These are phyloP conservation scores for Strigamia maritima DNA, from an alignment of 2,888 invertebrate species.

Conservation along the genomic window DNA sequence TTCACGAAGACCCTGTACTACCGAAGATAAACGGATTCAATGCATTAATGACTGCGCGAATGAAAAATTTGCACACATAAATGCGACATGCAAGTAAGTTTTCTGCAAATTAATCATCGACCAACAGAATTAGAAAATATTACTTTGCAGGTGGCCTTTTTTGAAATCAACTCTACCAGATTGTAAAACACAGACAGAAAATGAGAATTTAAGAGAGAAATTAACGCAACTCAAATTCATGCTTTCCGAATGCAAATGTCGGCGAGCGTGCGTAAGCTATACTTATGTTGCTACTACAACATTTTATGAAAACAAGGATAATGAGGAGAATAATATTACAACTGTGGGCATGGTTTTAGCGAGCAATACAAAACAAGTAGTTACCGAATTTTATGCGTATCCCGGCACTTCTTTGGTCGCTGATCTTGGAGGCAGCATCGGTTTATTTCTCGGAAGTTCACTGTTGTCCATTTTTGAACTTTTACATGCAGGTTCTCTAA, in stretches of 20 bases:
- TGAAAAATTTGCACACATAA: neutral
- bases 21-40: neutral
- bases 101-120: neutral
- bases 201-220: neutral
- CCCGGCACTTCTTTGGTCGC: neutral
- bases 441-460: neutral
- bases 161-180: neutral
- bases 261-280: neutral
- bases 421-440: neutral
- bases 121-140: neutral
- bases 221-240: neutral
- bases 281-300: neutral
- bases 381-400: neutral
- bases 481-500: neutral
- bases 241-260: neutral
- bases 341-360: neutral
- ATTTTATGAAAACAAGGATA: neutral
- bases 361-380: neutral
- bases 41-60: neutral
- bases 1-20: neutral
- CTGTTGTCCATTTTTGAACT: neutral
- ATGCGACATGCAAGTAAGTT: neutral
- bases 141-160: neutral
- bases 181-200: neutral
- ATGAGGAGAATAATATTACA: neutral